These are phyloP conservation scores for Drosophila austrosaltans DNA, from an alignment of 2,888 invertebrate species.

Conservation along the genomic window DNA sequence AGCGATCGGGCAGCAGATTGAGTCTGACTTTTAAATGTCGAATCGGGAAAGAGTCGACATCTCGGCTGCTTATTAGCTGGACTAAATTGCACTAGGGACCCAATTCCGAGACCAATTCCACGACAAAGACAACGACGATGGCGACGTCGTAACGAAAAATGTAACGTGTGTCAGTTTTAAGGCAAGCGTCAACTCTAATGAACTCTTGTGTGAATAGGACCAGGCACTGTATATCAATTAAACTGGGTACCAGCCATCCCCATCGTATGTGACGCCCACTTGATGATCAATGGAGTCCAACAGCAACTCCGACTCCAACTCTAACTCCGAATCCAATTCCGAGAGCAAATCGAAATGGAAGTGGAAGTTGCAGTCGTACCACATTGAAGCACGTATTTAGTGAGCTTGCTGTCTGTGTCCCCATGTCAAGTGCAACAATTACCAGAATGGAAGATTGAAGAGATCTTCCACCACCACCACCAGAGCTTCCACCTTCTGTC, in stretches of 20 bases:
- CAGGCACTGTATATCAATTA: constrained; percentile 77
- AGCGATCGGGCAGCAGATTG: constrained; percentile 77
- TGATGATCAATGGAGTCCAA: constrained; percentile 34
- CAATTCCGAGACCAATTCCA: constrained; percentile 66
- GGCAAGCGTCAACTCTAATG: constrained; percentile 80
- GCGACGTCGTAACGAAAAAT: constrained; percentile 54
- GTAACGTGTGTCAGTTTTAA: constrained; percentile 80
- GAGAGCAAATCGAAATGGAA: constrained; percentile 9
- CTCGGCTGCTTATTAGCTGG: constrained; percentile 78
- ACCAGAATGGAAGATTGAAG: constrained; percentile 65
- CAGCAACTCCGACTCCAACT: not conserved
- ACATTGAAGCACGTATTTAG: constrained; percentile 71
- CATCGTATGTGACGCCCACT: constrained; percentile 66
- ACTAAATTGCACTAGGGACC: constrained; percentile 80
- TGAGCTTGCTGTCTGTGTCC: constrained; percentile 66
- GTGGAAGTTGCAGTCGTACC: constrained; percentile 65
- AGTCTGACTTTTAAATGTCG: constrained; percentile 79
- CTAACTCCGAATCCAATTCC: constrained; percentile 16
- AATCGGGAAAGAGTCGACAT: constrained; percentile 63
- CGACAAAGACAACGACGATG: constrained; percentile 63
- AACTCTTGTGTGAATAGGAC: constrained; percentile 79
- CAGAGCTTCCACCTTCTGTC: constrained; percentile 21
- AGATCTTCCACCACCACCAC: constrained; percentile 17
- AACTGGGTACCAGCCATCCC: constrained; percentile 59
- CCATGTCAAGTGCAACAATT: constrained; percentile 77